phyloP scores from a whole-genome alignment of 2,888 invertebrate species.

The Neelides folsomi region DNA sequence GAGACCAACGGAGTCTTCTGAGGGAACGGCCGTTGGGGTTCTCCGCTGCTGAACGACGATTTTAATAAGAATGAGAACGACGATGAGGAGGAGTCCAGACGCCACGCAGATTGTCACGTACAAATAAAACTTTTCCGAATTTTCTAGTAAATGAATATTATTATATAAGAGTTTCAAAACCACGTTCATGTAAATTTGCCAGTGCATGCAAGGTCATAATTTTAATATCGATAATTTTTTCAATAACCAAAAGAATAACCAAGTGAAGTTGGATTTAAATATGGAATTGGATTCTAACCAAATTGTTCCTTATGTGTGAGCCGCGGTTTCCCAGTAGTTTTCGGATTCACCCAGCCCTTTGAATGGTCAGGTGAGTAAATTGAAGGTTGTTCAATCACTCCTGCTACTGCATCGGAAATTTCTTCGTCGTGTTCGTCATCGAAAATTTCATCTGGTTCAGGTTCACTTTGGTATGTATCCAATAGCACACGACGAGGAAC shows the following conservation, averaged over 20 bases:
- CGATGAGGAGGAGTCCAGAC: conserved; percentile 55
- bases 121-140: conserved; percentile 64
- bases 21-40: background rate
- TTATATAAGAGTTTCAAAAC: too few relatives aligned
- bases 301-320: too few relatives aligned
- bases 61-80: conserved; percentile 46
- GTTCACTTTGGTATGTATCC: conserved; percentile 64
- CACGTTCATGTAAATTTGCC: too few relatives aligned
- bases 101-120: conserved; percentile 67
- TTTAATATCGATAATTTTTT: too few relatives aligned
- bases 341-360: conserved; percentile 29
- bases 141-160: conserved; percentile 44
- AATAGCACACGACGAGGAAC: conserved; percentile 71
- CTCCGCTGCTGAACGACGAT: conserved; percentile 55
- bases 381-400: conserved; percentile 36
- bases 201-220: too few relatives aligned
- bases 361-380: conserved; percentile 32
- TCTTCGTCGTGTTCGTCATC: conserved; percentile 45
- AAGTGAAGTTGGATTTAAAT: too few relatives aligned
- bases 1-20: background rate
- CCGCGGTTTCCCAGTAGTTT: conserved; percentile 26
- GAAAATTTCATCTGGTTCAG: conserved; percentile 60
- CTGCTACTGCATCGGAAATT: conserved; percentile 42
- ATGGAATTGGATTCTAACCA: too few relatives aligned
- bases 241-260: too few relatives aligned